A percentile compares a stretch with the other conserved stretches of the same genome.
Evolutionary conservation across 1,140 invertebrate genomes (phyloP).

Genomic region (Diabrotica virgifera): DNA sequence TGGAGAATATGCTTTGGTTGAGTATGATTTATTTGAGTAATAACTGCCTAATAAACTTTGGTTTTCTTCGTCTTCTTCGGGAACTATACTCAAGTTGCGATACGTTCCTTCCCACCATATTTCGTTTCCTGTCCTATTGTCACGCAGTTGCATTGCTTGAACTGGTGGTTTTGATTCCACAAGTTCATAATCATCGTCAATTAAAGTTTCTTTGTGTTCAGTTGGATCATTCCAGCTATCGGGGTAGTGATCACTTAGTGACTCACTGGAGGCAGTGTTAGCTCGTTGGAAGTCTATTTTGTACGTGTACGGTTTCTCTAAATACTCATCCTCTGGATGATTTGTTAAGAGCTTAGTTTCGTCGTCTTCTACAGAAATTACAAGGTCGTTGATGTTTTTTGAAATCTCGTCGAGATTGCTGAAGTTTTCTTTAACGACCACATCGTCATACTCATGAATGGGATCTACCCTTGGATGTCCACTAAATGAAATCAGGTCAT

Average conservation of each 20-base stretch:
- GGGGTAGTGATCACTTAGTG: conserved; percentile 27
- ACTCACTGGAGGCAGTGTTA: conserved; percentile 34
- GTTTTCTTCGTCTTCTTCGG: conserved; percentile 47
- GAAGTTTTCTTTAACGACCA: conserved; percentile 22
- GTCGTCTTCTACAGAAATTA: conserved; percentile 34
- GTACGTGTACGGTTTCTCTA: conserved; percentile 28
- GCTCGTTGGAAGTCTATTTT: conserved; percentile 29
- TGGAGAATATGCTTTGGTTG: conserved; percentile 9
- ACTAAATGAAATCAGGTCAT: conserved; percentile 30
- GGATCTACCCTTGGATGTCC: conserved; percentile 14
- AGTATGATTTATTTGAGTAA: conserved; percentile 28
- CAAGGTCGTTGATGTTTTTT: conserved; percentile 29
- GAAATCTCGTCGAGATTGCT: conserved; percentile 21
- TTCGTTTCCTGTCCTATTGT: conserved; percentile 27
- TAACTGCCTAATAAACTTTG: conserved; percentile 27
- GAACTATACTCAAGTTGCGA: conserved; percentile 45
- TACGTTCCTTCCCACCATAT: conserved; percentile 49
- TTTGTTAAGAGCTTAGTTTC: conserved; percentile 33
- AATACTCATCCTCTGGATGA: conserved; percentile 26
- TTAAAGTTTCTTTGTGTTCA: conserved; percentile 7
- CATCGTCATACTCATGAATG: conserved; percentile 36
- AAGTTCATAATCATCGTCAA: conserved; percentile 41
- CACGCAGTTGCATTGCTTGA: conserved; percentile 25
- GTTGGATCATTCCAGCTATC: conserved; percentile 31
- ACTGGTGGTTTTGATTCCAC: conserved; percentile 35